phyloP scores from a whole-genome alignment of 2,113 vertebrate genomes.

The Peucedramus taeniatus region DNA sequence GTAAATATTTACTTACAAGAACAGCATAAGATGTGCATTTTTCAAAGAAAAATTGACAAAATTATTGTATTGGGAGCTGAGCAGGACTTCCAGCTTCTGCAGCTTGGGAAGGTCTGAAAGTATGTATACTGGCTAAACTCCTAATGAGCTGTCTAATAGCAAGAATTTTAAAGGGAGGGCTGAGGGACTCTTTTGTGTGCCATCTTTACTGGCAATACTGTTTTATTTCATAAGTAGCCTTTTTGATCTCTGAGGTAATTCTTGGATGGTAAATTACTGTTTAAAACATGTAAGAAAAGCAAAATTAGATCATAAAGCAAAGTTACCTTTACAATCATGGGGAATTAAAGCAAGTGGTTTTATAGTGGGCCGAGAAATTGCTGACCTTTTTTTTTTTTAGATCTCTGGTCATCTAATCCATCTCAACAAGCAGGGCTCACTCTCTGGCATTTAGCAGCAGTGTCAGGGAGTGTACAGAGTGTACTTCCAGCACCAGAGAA shows the following conservation, averaged over 20 bases:
- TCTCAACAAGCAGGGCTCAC: not conserved
- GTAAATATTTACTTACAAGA: not conserved
- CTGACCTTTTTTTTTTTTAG: not conserved
- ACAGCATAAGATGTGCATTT: not conserved
- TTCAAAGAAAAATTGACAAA: not conserved
- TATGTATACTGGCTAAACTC: not conserved
- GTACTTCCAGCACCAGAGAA: constrained; percentile 15
- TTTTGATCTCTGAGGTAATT: not conserved
- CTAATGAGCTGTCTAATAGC: not conserved
- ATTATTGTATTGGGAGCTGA: not conserved
- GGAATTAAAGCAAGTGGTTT: not conserved
- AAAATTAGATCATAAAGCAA: not conserved
- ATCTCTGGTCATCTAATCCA: not conserved
- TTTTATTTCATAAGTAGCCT: not conserved
- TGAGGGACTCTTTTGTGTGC: not conserved
- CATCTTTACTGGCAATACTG: not conserved
- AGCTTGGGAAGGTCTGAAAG: not conserved
- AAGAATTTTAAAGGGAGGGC: not conserved
- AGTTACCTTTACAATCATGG: not conserved
- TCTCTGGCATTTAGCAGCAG: not conserved
- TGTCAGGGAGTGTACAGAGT: constrained; percentile 11
- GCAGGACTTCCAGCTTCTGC: not conserved
- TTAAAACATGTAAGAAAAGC: not conserved
- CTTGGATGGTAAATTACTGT: not conserved
- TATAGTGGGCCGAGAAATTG: not conserved